These are phyloP conservation scores for Amaurobius ferox DNA, from an alignment of 2,888 invertebrate species.

Conservation along the genomic window DNA sequence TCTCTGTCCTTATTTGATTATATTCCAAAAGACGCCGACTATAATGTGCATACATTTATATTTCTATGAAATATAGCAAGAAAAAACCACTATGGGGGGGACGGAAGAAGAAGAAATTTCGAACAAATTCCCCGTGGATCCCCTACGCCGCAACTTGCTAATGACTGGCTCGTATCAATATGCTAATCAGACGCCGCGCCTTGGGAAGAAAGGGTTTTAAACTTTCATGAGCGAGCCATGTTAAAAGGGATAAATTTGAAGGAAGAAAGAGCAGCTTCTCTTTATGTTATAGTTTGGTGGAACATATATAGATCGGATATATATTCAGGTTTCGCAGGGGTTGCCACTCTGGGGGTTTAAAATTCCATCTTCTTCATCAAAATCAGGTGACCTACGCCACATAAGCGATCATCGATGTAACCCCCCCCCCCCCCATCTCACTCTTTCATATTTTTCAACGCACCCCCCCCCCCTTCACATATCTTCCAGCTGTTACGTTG, in stretches of 20 bases:
- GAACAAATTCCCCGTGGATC: conserved; percentile 29
- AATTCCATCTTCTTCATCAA: conserved; percentile 67
- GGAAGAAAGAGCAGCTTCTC: neutral
- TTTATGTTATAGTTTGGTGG: neutral
- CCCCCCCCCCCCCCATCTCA: neutral
- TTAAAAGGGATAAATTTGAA: conserved; percentile 63
- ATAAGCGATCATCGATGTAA: conserved; percentile 54
- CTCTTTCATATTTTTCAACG: neutral
- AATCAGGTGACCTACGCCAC: conserved; percentile 58
- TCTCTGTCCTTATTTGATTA: conserved; percentile 57
- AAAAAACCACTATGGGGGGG: conserved; percentile 18
- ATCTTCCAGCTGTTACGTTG: conserved; percentile 48
- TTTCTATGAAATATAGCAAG: conserved; percentile 20
- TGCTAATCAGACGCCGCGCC: conserved; percentile 60
- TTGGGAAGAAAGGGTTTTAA: conserved; percentile 48
- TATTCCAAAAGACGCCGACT: conserved; percentile 34
- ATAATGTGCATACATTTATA: conserved; percentile 44
- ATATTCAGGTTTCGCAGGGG: conserved; percentile 15
- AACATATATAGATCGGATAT: conserved; percentile 40
- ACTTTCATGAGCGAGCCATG: conserved; percentile 60
- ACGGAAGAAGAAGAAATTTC: neutral
- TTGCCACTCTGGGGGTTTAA: conserved; percentile 51
- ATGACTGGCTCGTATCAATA: conserved; percentile 68
- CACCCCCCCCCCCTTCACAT: conserved; percentile 13
- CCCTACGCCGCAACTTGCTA: conserved; percentile 34